Evolutionary conservation across 2,888 invertebrate species (phyloP).

Genomic region (Bedellia somnulentella): DNA sequence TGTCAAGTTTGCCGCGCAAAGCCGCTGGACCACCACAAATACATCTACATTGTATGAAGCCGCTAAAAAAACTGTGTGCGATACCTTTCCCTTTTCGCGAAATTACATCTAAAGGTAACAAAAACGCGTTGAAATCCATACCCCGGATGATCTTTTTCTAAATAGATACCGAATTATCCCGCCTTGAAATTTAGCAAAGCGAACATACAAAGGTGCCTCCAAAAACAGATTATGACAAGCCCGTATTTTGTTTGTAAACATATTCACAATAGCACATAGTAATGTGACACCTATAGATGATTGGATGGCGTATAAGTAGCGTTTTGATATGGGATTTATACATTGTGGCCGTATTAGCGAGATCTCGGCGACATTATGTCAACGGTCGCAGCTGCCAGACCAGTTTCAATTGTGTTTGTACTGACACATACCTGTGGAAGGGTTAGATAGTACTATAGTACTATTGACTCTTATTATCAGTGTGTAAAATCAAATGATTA

Average conservation of each 20-base stretch:
- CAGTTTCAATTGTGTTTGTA: too few relatives aligned
- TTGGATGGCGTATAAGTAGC: conserved; percentile 39
- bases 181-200: conserved; percentile 38
- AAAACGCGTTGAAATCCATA: conserved; percentile 56
- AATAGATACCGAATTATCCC: conserved; percentile 1
- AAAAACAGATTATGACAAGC: conserved; percentile 59
- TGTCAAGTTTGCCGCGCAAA: conserved; percentile 20
- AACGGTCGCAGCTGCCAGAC: too few relatives aligned
- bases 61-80: conserved; percentile 25
- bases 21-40: conserved; percentile 42
- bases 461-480: too few relatives aligned
- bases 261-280: conserved; percentile 33
- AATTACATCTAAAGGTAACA: conserved; percentile 46
- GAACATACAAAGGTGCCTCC: conserved; percentile 43
- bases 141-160: conserved; percentile 22
- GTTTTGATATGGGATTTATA: conserved; percentile 38
- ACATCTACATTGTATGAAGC: conserved; percentile 27
- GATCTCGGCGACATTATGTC: too few relatives aligned
- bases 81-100: conserved; percentile 44
- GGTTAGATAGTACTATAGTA: too few relatives aligned
- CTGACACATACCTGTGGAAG: too few relatives aligned
- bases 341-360: conserved; percentile 25
- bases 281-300: conserved; percentile 54
- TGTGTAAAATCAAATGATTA: too few relatives aligned
- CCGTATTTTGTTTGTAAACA: conserved; percentile 61